phyloP scores from a whole-genome alignment of 2,888 invertebrate genomes.

The Trypoxylon attenuatum region DNA sequence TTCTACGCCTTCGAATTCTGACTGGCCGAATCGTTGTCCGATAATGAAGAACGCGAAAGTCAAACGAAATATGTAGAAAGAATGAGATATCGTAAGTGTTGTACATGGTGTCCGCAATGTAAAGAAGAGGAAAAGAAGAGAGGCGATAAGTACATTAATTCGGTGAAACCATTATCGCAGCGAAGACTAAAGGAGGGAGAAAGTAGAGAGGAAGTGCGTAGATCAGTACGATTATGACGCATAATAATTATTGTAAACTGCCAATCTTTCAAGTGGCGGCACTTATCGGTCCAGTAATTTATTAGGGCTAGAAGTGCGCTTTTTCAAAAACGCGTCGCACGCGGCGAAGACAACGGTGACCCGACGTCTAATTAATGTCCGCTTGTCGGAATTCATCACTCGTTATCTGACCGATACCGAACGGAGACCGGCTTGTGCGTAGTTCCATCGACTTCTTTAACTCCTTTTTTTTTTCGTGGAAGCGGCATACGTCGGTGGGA shows the following conservation, averaged over 20 bases:
- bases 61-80: no score
- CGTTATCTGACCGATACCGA: slow-evolving; percentile 34
- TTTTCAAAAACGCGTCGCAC: slow-evolving; percentile 24
- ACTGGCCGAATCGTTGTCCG: neutral
- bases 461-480: slow-evolving; percentile 21
- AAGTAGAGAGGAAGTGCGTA: neutral
- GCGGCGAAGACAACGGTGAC: neutral
- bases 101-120: neutral
- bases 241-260: neutral
- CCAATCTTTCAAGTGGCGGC: slow-evolving; percentile 10
- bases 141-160: neutral
- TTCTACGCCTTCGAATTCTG: neutral
- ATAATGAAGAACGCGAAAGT: neutral
- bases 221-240: neutral
- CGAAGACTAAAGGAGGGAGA: neutral
- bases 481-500: slow-evolving; percentile 29
- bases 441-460: slow-evolving; percentile 25
- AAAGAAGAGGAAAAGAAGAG: neutral
- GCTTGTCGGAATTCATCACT: slow-evolving; percentile 43
- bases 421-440: slow-evolving; percentile 21
- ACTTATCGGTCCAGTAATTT: slow-evolving; percentile 31
- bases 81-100: no score
- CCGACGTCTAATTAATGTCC: slow-evolving; percentile 33
- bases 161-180: neutral
- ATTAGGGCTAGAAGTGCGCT: slow-evolving; percentile 25